Percentiles rank a stretch among this genome's conserved stretches.
Evolutionary conservation across 1,140 invertebrate genomes (phyloP).

Genomic region (Drosophila simulans): DNA sequence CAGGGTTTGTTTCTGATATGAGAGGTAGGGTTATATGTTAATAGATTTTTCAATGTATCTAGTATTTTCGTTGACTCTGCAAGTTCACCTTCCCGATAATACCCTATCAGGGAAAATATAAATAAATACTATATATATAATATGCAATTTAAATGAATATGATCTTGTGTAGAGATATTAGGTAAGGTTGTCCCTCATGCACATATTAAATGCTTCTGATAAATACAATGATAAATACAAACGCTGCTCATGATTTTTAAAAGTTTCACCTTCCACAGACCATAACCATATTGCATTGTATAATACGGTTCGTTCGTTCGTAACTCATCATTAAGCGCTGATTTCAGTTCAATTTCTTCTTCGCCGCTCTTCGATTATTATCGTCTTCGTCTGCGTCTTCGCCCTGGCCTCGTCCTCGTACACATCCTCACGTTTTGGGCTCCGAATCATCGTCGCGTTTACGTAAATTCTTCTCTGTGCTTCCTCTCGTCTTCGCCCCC

Average conservation of each 20-base stretch:
- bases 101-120: too few species aligned
- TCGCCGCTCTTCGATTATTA: conserved; percentile 64
- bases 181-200: too few species aligned
- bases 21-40: too few species aligned
- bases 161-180: too few species aligned
- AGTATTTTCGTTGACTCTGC: too few species aligned
- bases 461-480: conserved; percentile 55
- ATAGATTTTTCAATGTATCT: too few species aligned
- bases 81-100: too few species aligned
- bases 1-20: too few species aligned
- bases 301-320: conserved; percentile 51
- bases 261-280: background rate
- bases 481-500: conserved; percentile 31
- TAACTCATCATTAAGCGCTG: conserved; percentile 77
- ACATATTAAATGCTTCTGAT: background rate
- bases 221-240: conserved; percentile 6
- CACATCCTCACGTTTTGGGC: conserved; percentile 23
- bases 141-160: too few species aligned
- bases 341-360: conserved; percentile 74
- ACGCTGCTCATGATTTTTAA: background rate
- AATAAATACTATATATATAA: too few species aligned
- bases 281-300: conserved; percentile 61
- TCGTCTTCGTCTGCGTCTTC: conserved; percentile 51
- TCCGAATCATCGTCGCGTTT: conserved; percentile 44
- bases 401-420: conserved; percentile 13